Conservation (phyloP, 1,140 invertebrate genomes). For the Orius insidiosus region DNA sequence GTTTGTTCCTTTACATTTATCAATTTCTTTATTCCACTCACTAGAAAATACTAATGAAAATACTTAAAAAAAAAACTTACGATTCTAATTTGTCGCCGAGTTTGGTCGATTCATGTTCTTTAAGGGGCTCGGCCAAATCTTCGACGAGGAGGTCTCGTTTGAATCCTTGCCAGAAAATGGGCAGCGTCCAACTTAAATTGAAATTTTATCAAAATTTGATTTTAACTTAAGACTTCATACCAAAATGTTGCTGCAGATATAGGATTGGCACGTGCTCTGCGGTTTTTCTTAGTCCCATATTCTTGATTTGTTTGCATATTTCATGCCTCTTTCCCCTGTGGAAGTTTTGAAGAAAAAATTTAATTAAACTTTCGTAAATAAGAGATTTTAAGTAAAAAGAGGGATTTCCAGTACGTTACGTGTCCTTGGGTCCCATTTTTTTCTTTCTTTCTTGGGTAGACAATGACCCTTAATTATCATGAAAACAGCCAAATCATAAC, state of each 20-base stretch:
- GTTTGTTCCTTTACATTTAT: slow-evolving; percentile 23
- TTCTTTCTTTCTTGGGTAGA: no score
- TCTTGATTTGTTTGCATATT: no score
- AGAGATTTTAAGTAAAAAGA: no score
- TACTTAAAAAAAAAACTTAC: no score
- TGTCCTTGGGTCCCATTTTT: no score
- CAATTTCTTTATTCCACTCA: slow-evolving; percentile 20
- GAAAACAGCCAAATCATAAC: no score
- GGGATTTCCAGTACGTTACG: no score
- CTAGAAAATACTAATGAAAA: slow-evolving; percentile 16
- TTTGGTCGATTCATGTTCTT: slow-evolving; percentile 36
- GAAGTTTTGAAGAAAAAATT: no score
- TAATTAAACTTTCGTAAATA: no score
- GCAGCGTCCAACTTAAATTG: slow-evolving; percentile 14
- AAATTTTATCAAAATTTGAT: background rate
- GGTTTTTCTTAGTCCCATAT: slow-evolving; percentile 22
- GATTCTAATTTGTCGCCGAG: slow-evolving; percentile 35
- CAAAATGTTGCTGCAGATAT: slow-evolving; percentile 34
- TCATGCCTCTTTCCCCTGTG: no score
- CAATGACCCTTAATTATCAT: no score
- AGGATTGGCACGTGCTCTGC: slow-evolving; percentile 32
- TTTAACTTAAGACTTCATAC: no score
- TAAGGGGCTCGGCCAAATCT: slow-evolving; percentile 48
- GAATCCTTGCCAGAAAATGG: slow-evolving; percentile 14
- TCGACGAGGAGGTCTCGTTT: slow-evolving; percentile 21